Evolutionary conservation across 2,797 vertebrate genomes (phyloP).

Genomic region (Rhyacichthys aspro): DNA sequence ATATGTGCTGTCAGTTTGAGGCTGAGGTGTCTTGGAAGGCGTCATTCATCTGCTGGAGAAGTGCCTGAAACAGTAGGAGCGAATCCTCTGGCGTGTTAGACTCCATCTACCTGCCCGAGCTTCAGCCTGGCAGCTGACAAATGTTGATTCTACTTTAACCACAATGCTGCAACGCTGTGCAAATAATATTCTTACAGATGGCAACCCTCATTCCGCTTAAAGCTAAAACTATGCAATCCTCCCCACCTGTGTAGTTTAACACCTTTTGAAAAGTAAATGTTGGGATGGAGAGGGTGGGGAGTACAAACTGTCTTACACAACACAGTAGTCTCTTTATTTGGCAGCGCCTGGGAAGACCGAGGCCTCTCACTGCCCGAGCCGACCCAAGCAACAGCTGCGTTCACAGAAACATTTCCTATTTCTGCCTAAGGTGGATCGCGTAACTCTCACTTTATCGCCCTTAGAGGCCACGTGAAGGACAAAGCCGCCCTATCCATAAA

Average conservation of each 20-base stretch:
- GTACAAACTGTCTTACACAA: slow-evolving; percentile 49
- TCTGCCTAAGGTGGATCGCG: slow-evolving; percentile 87
- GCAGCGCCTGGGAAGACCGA: slow-evolving; percentile 78
- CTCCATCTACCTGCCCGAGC: slow-evolving; percentile 34
- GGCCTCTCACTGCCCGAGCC: slow-evolving; percentile 68
- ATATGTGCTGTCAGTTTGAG: slow-evolving; percentile 71
- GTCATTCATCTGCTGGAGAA: slow-evolving; percentile 70
- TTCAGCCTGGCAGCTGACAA: slow-evolving; percentile 73
- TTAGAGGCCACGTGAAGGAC: slow-evolving; percentile 93
- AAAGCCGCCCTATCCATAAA: slow-evolving; percentile 81
- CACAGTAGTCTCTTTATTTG: slow-evolving; percentile 82
- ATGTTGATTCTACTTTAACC: slow-evolving; percentile 81
- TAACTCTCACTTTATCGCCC: slow-evolving; percentile 95
- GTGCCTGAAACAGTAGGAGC: slow-evolving; percentile 53
- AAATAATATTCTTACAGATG: slow-evolving; percentile 80
- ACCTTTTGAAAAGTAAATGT: slow-evolving; percentile 63
- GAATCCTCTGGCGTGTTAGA: slow-evolving; percentile 60
- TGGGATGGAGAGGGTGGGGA: slow-evolving; percentile 15
- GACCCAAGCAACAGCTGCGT: slow-evolving; percentile 88
- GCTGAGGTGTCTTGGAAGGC: slow-evolving; percentile 64
- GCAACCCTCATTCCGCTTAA: slow-evolving; percentile 71
- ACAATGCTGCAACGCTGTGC: slow-evolving; percentile 70
- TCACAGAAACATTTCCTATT: slow-evolving; percentile 89
- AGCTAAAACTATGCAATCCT: slow-evolving; percentile 64
- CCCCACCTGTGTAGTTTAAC: slow-evolving; percentile 62